Evolutionary conservation across 2,797 vertebrate species (phyloP).

Genomic region (Cichlasoma orientale): DNA sequence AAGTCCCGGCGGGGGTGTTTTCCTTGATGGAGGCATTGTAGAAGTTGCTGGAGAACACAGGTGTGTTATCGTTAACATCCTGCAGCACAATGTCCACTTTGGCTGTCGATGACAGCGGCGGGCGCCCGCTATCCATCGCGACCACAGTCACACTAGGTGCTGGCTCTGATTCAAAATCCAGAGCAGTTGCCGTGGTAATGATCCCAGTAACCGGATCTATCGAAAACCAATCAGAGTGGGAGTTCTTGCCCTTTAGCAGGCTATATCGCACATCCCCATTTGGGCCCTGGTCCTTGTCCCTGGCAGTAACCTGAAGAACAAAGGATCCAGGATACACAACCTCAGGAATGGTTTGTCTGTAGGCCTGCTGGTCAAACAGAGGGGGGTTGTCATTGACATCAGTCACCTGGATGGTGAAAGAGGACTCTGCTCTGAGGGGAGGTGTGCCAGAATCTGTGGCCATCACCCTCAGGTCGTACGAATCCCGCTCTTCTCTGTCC

Average conservation of each 20-base stretch:
- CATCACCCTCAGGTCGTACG: constrained; percentile 92
- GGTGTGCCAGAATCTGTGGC: constrained; percentile 95
- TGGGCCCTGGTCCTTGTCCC: constrained; percentile 94
- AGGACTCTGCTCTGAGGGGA: constrained; percentile 91
- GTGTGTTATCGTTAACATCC: constrained; percentile 94
- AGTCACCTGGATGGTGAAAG: constrained; percentile 95
- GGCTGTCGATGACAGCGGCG: constrained; percentile 88
- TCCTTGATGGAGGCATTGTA: constrained; percentile 94
- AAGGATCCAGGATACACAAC: constrained; percentile 95
- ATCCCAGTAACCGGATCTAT: constrained; percentile 92
- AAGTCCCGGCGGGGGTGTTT: constrained; percentile 89
- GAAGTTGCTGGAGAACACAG: constrained; percentile 88
- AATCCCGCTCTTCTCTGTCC: constrained; percentile 94
- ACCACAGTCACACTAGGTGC: constrained; percentile 90
- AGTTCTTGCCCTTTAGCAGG: constrained; percentile 81
- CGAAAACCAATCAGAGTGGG: constrained; percentile 90
- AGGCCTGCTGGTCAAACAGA: constrained; percentile 91
- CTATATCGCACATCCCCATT: constrained; percentile 93
- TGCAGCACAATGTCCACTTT: constrained; percentile 90
- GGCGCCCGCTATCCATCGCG: constrained; percentile 88
- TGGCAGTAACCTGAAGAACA: constrained; percentile 93
- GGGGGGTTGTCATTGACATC: constrained; percentile 97
- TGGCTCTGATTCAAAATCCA: constrained; percentile 93
- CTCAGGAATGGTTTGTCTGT: constrained; percentile 92
- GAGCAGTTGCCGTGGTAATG: constrained; percentile 88